Base-by-base conservation (phyloP, 1,140 invertebrate genomes). In the Hesperophylax magnus region DNA sequence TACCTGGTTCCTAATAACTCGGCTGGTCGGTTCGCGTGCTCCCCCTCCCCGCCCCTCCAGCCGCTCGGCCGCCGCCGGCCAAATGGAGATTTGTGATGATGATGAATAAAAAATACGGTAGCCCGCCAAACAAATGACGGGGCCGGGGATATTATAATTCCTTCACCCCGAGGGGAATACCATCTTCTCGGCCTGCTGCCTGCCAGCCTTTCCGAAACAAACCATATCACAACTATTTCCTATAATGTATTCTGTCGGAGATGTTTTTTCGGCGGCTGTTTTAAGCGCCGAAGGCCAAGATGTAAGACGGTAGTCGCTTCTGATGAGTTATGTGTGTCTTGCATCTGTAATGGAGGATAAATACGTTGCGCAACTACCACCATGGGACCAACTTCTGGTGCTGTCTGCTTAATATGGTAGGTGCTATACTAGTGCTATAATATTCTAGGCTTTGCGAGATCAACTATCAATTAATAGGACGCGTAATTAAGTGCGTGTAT, bases 121-220 rank as follows among this genome's bases (percentile, higher is more conserved):
- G 78, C 78, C 78, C 56, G 74, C 78, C 69, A 77, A 81, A 74
- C 75, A 77, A 82, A 79, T 72, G 77, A 82, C 78, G 81, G 81
- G 78, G 78, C 78, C 81, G 78, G 77, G 77, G 77, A 76, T 79
- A 58, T 77, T 63, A 82, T 82, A 75, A 83, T 79, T 74, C 76
- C 14, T 79, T 63, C 75, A 71, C 76, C 76, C 77, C 58, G 67
- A 52, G 71, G 77, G 72, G 77, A 79, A 82, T 79, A 82, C 69
- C 52, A 4, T 34, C 34, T 34, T 8, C 34, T 39, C 17, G 69
- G 27, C 47, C 60, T 7, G 34, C 67, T 67, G 39, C 0, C 11
- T 1, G 39, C 39, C 76, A 65, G 65, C 15, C 34, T 24, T 24
- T 77, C 74, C 74, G 31, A 77, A 61, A 77, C 39, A 20, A 18